Evolutionary conservation across 2,888 invertebrate species (phyloP), one percentile per base, ranked within the genome.

Genomic region (Gymnoscelis rufifasciata): DNA sequence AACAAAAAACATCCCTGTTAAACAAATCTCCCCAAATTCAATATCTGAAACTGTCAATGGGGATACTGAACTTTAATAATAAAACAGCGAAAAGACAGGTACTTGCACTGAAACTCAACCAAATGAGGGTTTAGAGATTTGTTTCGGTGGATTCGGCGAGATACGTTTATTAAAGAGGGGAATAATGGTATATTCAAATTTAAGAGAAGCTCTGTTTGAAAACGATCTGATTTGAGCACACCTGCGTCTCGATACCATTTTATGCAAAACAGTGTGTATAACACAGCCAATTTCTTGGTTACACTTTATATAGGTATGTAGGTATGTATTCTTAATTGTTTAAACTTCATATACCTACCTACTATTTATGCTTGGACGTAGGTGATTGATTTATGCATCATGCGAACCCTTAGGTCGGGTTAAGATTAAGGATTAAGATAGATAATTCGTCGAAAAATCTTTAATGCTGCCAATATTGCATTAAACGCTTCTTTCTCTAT

Each of bases 151-250:
- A 64, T 64, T 68, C 66, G 64, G 68, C 65, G 60, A 62, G 50
- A 60, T 60, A 63, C 63, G 64, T 58, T 59, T 62, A 69, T 68
- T 67, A 71, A 61, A 60, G 56, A 52, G 47, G 59, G 59, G 65
- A 70, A 75, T 83, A 83, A 83, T 81, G 75, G 76, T 69, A 79
- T 83, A 84, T 84, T 84, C 78, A 84, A 83, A 84, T 83, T 78
- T 70, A 74, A 77, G 68, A 78, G 71, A 73, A 74, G 27, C 75
- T 68, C 72, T 66, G 68, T 75, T 74, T 60, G 66, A 71, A 80
- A 77, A 67, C 75, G 73, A 77, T 74, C 64, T 57, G 50, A 46
- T 45, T 52, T 10, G 5, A 3, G 49, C 53, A 54, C 52, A 56
- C 56, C 53, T 56, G 54, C 43, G 53, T 12, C 54, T 31, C 38